Evolutionary conservation across 2,888 invertebrate genomes (phyloP).

Genomic region (Drosophila limbata): DNA sequence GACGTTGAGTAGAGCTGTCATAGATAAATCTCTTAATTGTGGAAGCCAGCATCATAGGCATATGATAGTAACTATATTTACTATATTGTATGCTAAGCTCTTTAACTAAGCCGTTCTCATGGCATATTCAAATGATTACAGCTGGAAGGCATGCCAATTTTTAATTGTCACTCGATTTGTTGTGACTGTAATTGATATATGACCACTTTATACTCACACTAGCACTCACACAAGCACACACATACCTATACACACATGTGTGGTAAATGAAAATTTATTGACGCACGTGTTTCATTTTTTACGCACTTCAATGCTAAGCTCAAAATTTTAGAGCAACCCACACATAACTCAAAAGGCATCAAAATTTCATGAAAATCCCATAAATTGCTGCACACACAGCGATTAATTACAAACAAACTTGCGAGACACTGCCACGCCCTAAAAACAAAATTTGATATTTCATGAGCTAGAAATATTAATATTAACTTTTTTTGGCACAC

Average conservation of each 20-base stretch:
- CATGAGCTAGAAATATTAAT: conserved; percentile 17
- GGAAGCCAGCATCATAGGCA: conserved; percentile 21
- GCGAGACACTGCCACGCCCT: conserved; percentile 19
- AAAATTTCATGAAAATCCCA: conserved; percentile 72
- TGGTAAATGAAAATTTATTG: conserved; percentile 43
- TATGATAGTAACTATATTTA: conserved; percentile 17
- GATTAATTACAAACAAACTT: conserved; percentile 71
- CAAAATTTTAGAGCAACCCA: conserved; percentile 52
- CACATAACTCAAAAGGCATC: conserved; percentile 68
- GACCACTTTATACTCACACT: conserved; percentile 39
- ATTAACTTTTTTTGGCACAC: conserved; percentile 17
- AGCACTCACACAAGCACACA: conserved; percentile 13
- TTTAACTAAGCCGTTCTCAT: conserved; percentile 67
- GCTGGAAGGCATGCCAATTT: conserved; percentile 69
- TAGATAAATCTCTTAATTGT: conserved; percentile 29
- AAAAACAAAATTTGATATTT: conserved; percentile 47
- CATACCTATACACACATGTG: conserved; percentile 2
- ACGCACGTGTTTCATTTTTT: conserved; percentile 60
- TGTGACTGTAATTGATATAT: conserved; percentile 79
- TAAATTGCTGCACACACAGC: conserved; percentile 71
- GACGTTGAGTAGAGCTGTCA: conserved; percentile 40
- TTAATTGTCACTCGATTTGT: conserved; percentile 78
- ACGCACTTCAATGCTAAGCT: conserved; percentile 68
- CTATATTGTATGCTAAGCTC: conserved; percentile 44
- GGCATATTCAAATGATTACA: conserved; percentile 67